Conservation (phyloP, 2,113 vertebrate genomes). For the Junco hyemalis region DNA sequence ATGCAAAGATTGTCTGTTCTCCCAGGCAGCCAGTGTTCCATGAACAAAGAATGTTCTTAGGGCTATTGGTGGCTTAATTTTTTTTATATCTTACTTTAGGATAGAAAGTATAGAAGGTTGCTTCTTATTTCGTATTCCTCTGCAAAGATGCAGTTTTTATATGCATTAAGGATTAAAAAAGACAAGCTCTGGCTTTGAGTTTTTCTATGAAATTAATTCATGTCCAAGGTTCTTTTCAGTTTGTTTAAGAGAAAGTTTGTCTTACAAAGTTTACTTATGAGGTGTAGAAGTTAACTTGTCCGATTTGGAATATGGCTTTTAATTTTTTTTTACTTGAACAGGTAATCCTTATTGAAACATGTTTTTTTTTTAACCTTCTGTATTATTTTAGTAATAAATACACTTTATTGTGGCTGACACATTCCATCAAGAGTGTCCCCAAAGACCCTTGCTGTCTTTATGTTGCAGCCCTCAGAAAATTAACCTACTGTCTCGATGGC, state of each 20-base stretch:
- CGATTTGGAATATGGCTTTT: not conserved
- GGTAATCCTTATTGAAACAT: not conserved
- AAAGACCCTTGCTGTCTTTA: not conserved
- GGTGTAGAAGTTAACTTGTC: not conserved
- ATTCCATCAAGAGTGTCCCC: not conserved
- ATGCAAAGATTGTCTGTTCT: not conserved
- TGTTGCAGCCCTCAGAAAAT: not conserved
- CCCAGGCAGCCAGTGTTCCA: not conserved
- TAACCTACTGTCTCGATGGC: not conserved
- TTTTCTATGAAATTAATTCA: not conserved
- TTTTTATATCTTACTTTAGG: not conserved
- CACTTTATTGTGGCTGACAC: not conserved
- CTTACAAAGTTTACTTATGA: not conserved
- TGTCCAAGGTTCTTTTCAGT: not conserved
- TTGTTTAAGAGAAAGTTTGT: not conserved
- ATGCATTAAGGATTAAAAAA: not conserved
- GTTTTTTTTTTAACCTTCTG: not conserved
- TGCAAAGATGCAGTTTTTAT: not conserved
- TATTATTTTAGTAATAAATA: not conserved
- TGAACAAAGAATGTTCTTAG: not conserved
- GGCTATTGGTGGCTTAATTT: not conserved
- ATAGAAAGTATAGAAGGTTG: not conserved
- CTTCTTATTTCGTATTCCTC: not conserved
- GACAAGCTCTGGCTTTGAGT: not conserved
- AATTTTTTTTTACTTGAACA: not conserved